Conservation (phyloP, 2,797 vertebrate species). For the Mus spretus region DNA sequence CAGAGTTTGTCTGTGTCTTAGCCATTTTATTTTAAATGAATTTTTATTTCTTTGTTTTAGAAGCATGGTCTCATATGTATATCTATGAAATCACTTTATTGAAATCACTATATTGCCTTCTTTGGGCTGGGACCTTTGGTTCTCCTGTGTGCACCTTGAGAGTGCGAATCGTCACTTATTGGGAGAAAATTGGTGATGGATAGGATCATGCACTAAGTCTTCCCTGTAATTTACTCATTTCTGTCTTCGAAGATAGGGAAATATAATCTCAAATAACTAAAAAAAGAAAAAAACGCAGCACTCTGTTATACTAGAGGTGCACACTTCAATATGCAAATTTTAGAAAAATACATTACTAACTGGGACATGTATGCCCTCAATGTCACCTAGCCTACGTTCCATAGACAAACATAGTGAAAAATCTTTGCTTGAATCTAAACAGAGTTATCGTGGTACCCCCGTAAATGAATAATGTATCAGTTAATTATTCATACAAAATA, state of each 20-base stretch:
- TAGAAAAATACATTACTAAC: neutral
- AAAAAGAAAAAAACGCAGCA: neutral
- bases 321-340: neutral
- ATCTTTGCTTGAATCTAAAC: conserved; percentile 3
- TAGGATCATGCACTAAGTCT: too few relatives aligned
- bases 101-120: neutral
- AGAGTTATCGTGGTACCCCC: neutral
- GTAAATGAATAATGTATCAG: neutral
- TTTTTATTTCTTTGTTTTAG: neutral
- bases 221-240: neutral
- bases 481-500: neutral
- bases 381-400: neutral
- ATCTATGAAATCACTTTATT: neutral
- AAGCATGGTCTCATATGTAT: neutral
- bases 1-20: neutral
- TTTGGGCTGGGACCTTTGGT: neutral
- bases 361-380: neutral
- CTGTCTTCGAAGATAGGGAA: neutral
- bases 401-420: neutral
- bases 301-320: neutral
- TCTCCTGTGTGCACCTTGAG: neutral
- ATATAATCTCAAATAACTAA: neutral
- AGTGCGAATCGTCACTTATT: neutral
- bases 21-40: neutral
- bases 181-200: neutral